Conservation (phyloP, 2,113 vertebrate genomes). For the Polypterus bichir region DNA sequence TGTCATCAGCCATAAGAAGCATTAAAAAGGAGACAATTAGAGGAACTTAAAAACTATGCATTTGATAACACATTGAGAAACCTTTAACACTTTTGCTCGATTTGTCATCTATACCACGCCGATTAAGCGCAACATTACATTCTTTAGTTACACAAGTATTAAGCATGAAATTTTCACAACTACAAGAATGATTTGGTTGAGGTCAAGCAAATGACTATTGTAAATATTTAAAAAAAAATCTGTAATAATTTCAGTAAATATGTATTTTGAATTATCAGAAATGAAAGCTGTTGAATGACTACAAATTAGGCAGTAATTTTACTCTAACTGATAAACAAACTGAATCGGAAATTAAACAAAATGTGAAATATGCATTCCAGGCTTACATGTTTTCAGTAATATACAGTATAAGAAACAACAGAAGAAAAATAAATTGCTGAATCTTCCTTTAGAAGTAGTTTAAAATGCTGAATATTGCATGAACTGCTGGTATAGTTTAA, state of each 20-base stretch:
- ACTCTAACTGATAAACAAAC: constrained; percentile 35
- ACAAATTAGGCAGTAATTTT: background rate
- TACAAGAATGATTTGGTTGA: constrained; percentile 51
- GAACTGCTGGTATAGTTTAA: constrained; percentile 73
- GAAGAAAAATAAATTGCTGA: constrained; percentile 32
- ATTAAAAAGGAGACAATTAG: constrained; percentile 42
- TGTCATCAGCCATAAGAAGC: constrained; percentile 74
- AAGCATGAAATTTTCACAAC: constrained; percentile 57
- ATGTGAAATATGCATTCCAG: constrained; percentile 31
- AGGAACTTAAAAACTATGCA: constrained; percentile 33
- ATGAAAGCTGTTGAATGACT: constrained; percentile 6
- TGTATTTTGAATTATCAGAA: constrained; percentile 16
- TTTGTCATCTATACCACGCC: constrained; percentile 57
- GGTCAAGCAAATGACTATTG: constrained; percentile 43
- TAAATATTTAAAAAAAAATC: constrained; percentile 18
- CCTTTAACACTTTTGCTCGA: constrained; percentile 45
- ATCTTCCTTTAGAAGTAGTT: constrained; percentile 76
- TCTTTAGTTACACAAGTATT: constrained; percentile 52
- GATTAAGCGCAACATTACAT: constrained; percentile 56
- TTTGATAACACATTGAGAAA: constrained; percentile 50
- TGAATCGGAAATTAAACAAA: constrained; percentile 31
- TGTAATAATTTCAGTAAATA: constrained; percentile 20
- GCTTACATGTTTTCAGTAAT: constrained; percentile 55
- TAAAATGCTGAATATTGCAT: constrained; percentile 77
- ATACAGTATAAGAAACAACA: constrained; percentile 53